phyloP scores from a whole-genome alignment of 1,140 invertebrate genomes.

The Battus philenor region DNA sequence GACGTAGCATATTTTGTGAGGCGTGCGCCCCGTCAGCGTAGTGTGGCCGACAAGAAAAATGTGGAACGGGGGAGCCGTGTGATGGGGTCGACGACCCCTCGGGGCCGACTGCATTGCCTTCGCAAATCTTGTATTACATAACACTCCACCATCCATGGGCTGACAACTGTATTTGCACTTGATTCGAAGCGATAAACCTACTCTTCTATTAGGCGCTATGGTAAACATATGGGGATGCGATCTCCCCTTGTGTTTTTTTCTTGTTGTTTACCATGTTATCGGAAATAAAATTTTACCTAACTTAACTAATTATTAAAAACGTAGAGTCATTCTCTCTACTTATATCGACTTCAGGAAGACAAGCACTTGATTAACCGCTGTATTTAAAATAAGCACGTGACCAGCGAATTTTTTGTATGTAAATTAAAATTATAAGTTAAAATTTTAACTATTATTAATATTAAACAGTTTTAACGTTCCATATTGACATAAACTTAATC shows the following conservation, averaged over 20 bases:
- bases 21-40: slow-evolving; percentile 38
- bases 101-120: slow-evolving; percentile 48
- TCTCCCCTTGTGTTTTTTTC: slow-evolving; percentile 2
- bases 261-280: too few relatives aligned
- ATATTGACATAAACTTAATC: too few relatives aligned
- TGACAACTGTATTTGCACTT: slow-evolving; percentile 35
- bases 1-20: slow-evolving; percentile 50
- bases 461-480: too few relatives aligned
- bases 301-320: too few relatives aligned
- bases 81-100: slow-evolving; percentile 48
- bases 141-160: slow-evolving; percentile 41
- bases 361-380: too few relatives aligned
- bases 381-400: too few relatives aligned
- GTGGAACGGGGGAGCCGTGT: slow-evolving; percentile 46
- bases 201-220: slow-evolving; percentile 6
- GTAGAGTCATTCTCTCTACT: too few relatives aligned
- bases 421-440: too few relatives aligned
- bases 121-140: slow-evolving; percentile 56
- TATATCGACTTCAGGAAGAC: too few relatives aligned
- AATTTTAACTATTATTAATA: too few relatives aligned
- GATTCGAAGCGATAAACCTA: slow-evolving; percentile 15
- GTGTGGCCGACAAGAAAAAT: slow-evolving; percentile 65
- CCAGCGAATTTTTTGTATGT: too few relatives aligned
- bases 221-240: slow-evolving; percentile 8
- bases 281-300: too few relatives aligned